Conservation (phyloP, 2,113 vertebrate genomes). For the Cavia aperea region DNA sequence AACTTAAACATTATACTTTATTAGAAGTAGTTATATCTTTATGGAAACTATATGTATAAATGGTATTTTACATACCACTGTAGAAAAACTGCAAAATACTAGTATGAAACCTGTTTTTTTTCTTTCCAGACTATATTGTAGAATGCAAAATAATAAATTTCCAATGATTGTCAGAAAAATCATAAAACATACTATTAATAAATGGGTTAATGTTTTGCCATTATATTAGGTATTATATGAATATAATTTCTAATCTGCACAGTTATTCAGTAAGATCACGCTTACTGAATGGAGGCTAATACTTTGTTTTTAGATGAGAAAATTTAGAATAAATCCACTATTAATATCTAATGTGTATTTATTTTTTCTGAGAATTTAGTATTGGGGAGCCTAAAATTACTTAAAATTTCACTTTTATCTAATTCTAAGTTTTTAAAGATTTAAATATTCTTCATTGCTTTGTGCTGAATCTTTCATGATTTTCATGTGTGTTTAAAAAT, state of each 20-base stretch:
- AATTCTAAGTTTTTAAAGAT: conserved; percentile 10
- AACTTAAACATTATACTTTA: neutral
- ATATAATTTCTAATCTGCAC: neutral
- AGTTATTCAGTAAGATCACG: neutral
- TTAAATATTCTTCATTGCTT: conserved; percentile 31
- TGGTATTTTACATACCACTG: neutral
- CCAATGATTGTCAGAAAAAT: neutral
- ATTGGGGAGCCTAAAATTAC: neutral
- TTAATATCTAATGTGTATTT: conserved; percentile 6
- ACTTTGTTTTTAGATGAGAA: conserved; percentile 45
- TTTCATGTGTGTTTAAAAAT: conserved; percentile 8
- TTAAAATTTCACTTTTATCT: conserved; percentile 36
- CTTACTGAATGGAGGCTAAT: neutral
- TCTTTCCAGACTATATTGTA: conserved; percentile 30
- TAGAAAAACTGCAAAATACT: neutral
- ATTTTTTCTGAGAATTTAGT: neutral
- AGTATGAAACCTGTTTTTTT: neutral
- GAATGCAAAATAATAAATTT: conserved; percentile 36
- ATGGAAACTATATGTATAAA: neutral
- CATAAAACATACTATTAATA: neutral
- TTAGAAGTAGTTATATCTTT: conserved; percentile 15
- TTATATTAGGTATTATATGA: neutral
- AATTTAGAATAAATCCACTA: neutral
- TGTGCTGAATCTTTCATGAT: neutral
- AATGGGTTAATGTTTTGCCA: neutral